phyloP scores from a whole-genome alignment of 2,888 invertebrate species.

The Entomobrya multifasciata region DNA sequence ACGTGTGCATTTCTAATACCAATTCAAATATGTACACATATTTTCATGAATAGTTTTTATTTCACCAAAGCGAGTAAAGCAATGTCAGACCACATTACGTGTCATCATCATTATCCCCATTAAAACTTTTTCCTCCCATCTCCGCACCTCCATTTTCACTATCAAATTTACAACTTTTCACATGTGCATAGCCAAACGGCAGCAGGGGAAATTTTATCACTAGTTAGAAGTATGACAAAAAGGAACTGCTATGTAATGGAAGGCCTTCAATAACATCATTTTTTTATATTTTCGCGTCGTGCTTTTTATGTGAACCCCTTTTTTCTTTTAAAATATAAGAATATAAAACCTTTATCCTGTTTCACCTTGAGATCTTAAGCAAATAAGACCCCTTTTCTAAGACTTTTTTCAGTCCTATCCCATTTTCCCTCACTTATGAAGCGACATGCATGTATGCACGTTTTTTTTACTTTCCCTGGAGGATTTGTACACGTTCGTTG shows the following conservation, averaged over 20 bases:
- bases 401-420: not conserved
- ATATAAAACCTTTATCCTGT: slow-evolving; percentile 36
- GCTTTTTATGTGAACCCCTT: not conserved
- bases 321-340: not conserved
- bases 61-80: not conserved
- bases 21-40: not conserved
- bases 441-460: slow-evolving; percentile 22
- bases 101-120: slow-evolving; percentile 7
- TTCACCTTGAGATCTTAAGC: slow-evolving; percentile 54
- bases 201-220: too few relatives aligned
- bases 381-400: slow-evolving; percentile 18
- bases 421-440: not conserved
- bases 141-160: not conserved
- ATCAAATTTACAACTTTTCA: too few relatives aligned
- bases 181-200: too few relatives aligned
- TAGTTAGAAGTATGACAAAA: too few relatives aligned
- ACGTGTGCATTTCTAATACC: not conserved
- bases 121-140: not conserved
- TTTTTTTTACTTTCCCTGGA: slow-evolving; percentile 28
- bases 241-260: too few relatives aligned
- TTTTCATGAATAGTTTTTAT: not conserved
- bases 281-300: not conserved
- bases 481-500: slow-evolving; percentile 34
- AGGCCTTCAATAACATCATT: slow-evolving; percentile 36
- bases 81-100: slow-evolving; percentile 4